A percentile compares a stretch with the other conserved stretches of the same genome.
These are phyloP conservation scores for Dromiciops gliroides DNA, from an alignment of 2,113 vertebrate species.

Conservation along the genomic window DNA sequence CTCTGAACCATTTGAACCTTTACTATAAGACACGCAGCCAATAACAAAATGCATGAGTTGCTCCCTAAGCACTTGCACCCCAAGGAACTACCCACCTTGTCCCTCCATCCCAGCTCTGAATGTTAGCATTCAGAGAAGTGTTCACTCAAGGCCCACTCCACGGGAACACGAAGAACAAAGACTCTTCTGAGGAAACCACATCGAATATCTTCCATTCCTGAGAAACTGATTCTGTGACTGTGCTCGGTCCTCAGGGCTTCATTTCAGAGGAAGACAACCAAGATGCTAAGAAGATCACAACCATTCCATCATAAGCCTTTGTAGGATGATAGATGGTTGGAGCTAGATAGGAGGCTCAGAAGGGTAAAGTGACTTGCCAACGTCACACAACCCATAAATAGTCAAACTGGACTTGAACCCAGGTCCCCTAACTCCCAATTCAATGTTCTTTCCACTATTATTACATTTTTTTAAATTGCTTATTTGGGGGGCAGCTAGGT, in stretches of 20 bases:
- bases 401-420: neutral
- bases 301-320: neutral
- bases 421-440: neutral
- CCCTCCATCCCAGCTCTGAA: neutral
- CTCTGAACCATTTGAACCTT: neutral
- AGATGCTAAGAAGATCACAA: neutral
- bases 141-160: neutral
- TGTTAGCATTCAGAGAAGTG: neutral
- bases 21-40: neutral
- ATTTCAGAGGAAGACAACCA: neutral
- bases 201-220: neutral
- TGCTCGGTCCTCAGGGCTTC: neutral
- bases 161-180: neutral
- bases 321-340: neutral
- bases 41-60: neutral
- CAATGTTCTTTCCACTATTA: neutral
- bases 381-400: neutral
- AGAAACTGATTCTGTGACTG: neutral
- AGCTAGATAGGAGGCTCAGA: neutral
- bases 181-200: neutral
- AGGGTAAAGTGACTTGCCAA: neutral
- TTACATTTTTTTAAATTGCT: neutral
- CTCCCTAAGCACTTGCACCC: neutral
- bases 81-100: neutral
- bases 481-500: no score